Conservation (phyloP, 2,888 invertebrate species). For the Athalia cordata region DNA sequence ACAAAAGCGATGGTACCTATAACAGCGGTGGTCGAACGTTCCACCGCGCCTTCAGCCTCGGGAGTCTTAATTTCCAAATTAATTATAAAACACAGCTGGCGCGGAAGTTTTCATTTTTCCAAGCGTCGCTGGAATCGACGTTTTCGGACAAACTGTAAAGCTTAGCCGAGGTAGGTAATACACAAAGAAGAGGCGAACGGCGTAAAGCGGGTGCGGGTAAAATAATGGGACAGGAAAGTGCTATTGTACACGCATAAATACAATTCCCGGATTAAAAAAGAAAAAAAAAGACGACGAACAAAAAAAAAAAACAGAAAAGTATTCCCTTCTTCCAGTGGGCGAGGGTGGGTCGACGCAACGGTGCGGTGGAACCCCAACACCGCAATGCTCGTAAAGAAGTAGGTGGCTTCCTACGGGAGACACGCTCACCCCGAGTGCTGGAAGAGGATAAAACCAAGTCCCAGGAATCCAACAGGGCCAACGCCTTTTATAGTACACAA, state of each 20-base stretch:
- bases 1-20: background rate
- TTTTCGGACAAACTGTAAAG: conserved; percentile 43
- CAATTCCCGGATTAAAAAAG: conserved; percentile 58
- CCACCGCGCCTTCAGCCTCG: background rate
- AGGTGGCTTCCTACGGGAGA: conserved; percentile 37
- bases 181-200: conserved; percentile 30
- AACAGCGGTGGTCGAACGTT: background rate
- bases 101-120: conserved; percentile 39
- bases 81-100: conserved; percentile 39
- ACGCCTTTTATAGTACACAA: background rate
- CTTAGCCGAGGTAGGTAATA: conserved; percentile 24
- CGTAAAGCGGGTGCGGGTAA: conserved; percentile 43
- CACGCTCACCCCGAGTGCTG: conserved; percentile 1
- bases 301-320: conserved; percentile 47
- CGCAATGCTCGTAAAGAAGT: conserved; percentile 60
- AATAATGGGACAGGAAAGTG: conserved; percentile 57
- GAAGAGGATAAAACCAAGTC: conserved; percentile 17
- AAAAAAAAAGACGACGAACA: background rate
- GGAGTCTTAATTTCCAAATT: conserved; percentile 33
- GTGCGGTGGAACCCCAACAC: conserved; percentile 44
- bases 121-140: conserved; percentile 39
- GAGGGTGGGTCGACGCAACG: conserved; percentile 41
- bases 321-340: conserved; percentile 32
- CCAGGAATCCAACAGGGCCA: conserved; percentile 26
- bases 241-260: conserved; percentile 58